Percentiles rank a stretch among this genome's conserved stretches.
phyloP scores from a whole-genome alignment of 2,797 vertebrate species.

The Gila robusta region DNA sequence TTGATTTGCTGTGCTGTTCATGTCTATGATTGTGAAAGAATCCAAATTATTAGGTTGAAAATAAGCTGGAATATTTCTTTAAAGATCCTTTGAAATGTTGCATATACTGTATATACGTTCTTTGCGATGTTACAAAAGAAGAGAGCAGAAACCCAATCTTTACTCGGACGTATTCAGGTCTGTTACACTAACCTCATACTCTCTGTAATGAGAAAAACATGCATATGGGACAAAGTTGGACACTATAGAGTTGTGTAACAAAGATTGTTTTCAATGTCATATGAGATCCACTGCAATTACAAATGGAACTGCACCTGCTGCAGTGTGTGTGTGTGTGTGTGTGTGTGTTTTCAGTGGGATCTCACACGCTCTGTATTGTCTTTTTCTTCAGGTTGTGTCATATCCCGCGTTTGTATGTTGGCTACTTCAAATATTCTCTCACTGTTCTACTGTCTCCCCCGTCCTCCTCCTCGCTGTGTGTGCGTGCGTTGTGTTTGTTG shows the following conservation, averaged over 20 bases:
- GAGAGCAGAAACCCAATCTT: conserved; percentile 32
- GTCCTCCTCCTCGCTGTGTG: conserved; percentile 54
- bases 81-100: neutral
- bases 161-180: neutral
- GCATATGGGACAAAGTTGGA: conserved; percentile 21
- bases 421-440: conserved; percentile 83
- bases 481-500: conserved; percentile 77
- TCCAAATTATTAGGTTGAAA: neutral
- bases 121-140: neutral
- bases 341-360: conserved; percentile 56
- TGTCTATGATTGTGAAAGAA: neutral
- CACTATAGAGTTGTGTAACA: conserved; percentile 48
- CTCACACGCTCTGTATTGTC: conserved; percentile 68
- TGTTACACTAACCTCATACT: conserved; percentile 33
- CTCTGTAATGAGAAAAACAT: conserved; percentile 9
- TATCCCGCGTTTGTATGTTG: conserved; percentile 88
- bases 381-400: conserved; percentile 88
- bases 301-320: conserved; percentile 34
- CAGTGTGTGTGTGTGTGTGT: conserved; percentile 52
- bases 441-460: conserved; percentile 77
- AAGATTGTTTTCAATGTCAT: conserved; percentile 21
- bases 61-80: neutral
- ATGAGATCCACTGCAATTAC: conserved; percentile 32
- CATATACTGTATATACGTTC: neutral
- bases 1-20: neutral